A percentile compares a stretch with the other conserved stretches of the same genome.
phyloP scores from a whole-genome alignment of 2,888 invertebrate species.

The Polietes domitor region DNA sequence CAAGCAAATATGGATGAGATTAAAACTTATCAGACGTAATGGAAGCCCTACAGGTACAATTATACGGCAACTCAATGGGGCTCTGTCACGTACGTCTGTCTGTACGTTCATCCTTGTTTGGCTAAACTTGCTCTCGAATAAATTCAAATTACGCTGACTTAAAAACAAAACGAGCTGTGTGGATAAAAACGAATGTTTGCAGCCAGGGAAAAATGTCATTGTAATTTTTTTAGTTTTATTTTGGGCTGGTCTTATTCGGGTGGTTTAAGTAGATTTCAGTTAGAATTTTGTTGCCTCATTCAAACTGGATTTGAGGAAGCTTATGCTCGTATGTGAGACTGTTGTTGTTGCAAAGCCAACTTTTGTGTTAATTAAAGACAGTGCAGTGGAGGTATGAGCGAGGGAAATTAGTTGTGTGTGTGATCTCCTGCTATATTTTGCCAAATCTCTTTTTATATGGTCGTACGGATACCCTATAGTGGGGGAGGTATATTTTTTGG shows the following conservation, averaged over 20 bases:
- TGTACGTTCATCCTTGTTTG: neutral
- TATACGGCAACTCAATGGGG: conserved; percentile 54
- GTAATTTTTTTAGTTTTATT: conserved; percentile 38
- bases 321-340: neutral
- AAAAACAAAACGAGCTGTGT: conserved; percentile 7
- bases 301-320: neutral
- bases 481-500: too few relatives aligned
- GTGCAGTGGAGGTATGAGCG: neutral
- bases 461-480: neutral
- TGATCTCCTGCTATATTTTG: neutral
- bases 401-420: neutral
- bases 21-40: conserved; percentile 71
- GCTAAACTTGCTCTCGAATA: conserved; percentile 16
- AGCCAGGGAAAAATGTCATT: conserved; percentile 42
- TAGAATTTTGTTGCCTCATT: neutral
- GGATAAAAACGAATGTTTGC: neutral
- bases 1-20: conserved; percentile 58
- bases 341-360: conserved; percentile 24
- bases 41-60: conserved; percentile 66
- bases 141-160: conserved; percentile 17
- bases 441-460: conserved; percentile 24
- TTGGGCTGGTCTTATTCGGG: neutral
- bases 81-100: conserved; percentile 13
- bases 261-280: neutral
- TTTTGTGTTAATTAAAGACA: conserved; percentile 59